Evolutionary conservation across 92 coral and sea anemone genomes (phyloP), one percentile per base, ranked within the genome.

Genomic region (Pocillopora meandrina): DNA sequence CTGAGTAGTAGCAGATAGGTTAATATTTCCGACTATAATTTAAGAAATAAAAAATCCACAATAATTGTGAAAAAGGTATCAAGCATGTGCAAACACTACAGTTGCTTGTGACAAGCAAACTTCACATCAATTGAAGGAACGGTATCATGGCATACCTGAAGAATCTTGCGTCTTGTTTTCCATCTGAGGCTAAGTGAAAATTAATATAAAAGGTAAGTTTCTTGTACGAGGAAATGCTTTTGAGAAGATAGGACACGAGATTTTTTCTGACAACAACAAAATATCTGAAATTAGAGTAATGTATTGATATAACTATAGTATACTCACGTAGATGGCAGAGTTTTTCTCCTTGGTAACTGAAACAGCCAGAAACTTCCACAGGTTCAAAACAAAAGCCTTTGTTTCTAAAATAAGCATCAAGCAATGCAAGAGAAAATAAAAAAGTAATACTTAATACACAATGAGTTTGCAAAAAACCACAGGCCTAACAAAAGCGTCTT

Each of bases 311-410:
- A 33, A 42, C 14, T 33, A 57, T 56, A 56, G 16, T 17, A 5
- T 10, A n/a, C 72, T 20, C 57, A 84, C 89, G 83, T 84, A 82
- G 17, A 42, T 9, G 33, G 82, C 15, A 33, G 64, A 67, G 65
- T 78, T 72, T 20, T 71, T 82, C 58, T 60, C 72, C 19, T 65
- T 59, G 19, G 84, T 49, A 1, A 86, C 58, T 19, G 92, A 90
- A 61, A 82, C 90, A 56, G 92, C 81, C n/a, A 90, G 87, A 65
- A 90, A 90, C 56, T 90, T 86, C 92, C 92, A 90, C 72, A 90
- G 69, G 57, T 77, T 82, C 63, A 90, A 67, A 77, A 90, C 72
- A 72, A 90, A 90, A 14, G 83, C 56, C 61, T 84, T 83, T 5
- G 92, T 90, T 62, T 86, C 92, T 90, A 59, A 21, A 59, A 55